A percentile compares a stretch with the other conserved stretches of the same genome.
Evolutionary conservation across 2,797 vertebrate species (phyloP).

Genomic region (Anguilla obscura): DNA sequence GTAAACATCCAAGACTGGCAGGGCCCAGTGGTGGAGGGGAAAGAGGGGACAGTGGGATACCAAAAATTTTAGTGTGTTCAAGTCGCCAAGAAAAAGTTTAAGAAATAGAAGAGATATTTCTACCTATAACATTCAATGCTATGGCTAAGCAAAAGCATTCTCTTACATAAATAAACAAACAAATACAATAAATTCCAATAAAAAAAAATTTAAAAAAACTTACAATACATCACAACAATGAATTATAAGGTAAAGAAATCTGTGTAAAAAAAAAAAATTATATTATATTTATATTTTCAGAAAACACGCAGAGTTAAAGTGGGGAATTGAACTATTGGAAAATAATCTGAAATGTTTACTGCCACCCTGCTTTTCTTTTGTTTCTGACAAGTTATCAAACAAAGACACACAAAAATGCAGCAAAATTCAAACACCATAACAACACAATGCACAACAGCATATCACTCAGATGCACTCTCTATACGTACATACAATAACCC

Average conservation of each 20-base stretch:
- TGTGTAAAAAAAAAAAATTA: background rate
- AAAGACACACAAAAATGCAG: background rate
- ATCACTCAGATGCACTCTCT: background rate
- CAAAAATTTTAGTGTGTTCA: slow-evolving; percentile 40
- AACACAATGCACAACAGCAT: background rate
- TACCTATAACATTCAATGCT: background rate
- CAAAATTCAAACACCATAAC: background rate
- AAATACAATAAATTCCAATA: background rate
- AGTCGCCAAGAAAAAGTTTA: slow-evolving; percentile 22
- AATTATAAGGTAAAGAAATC: background rate
- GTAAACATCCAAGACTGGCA: slow-evolving; percentile 90
- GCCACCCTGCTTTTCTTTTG: background rate
- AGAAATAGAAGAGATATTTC: background rate
- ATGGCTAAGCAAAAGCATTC: background rate
- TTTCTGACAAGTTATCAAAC: background rate
- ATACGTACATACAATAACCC: background rate
- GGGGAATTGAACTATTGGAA: background rate
- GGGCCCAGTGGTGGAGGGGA: slow-evolving; percentile 6
- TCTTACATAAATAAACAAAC: background rate
- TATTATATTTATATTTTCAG: background rate
- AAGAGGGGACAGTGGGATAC: slow-evolving; percentile 29
- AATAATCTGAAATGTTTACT: background rate
- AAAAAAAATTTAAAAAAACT: background rate
- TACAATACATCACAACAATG: background rate
- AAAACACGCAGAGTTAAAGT: background rate